Conservation (phyloP, 2,797 vertebrate species). For the Gymnothorax reevesii region DNA sequence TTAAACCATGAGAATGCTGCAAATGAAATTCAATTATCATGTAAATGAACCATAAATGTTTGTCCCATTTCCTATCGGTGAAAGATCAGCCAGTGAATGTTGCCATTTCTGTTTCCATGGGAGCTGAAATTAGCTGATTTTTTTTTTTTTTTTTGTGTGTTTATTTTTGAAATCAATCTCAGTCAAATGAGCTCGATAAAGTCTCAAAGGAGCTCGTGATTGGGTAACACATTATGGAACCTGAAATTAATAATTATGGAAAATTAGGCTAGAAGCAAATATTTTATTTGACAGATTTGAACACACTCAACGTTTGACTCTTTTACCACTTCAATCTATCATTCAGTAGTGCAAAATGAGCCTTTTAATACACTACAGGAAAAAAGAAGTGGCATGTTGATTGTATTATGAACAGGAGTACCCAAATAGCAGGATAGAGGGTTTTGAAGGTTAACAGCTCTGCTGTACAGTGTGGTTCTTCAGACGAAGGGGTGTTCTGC, state of each 20-base stretch:
- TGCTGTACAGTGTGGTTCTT: background rate
- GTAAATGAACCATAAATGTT: slow-evolving; percentile 14
- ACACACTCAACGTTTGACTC: background rate
- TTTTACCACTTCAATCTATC: background rate
- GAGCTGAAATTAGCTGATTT: background rate
- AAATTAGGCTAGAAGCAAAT: background rate
- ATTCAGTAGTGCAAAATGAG: background rate
- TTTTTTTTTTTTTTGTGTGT: background rate
- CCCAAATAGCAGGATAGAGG: background rate
- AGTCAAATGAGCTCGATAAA: background rate
- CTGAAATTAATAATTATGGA: slow-evolving; percentile 9
- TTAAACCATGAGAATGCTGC: background rate
- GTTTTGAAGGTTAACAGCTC: background rate
- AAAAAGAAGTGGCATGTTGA: too few relatives aligned
- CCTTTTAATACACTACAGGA: background rate
- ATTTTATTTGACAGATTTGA: background rate
- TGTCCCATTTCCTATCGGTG: background rate
- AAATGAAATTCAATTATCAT: slow-evolving; percentile 4
- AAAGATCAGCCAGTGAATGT: background rate
- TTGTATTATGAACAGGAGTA: background rate
- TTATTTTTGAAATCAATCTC: background rate
- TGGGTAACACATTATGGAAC: background rate
- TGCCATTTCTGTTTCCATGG: background rate
- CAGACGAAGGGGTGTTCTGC: background rate
- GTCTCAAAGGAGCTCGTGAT: background rate